Evolutionary conservation across 2,113 vertebrate genomes (phyloP).

Genomic region (Bombycilla garrulus): DNA sequence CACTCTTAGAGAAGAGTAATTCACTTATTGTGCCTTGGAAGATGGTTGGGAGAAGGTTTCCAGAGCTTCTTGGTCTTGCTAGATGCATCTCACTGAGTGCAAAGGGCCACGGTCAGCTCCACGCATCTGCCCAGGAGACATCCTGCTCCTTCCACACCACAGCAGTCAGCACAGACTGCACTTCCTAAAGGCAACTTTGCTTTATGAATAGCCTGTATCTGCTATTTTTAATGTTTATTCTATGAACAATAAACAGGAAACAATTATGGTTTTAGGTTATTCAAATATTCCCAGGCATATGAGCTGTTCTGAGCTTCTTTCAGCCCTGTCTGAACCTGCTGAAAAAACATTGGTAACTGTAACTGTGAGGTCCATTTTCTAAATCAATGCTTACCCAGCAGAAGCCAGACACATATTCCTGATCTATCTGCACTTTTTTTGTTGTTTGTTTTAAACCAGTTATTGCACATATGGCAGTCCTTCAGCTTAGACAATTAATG

Average conservation of each 20-base stretch:
- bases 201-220: not conserved
- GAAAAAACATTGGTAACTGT: not conserved
- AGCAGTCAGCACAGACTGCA: accelerated
- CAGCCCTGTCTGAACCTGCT: not conserved
- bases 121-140: accelerated
- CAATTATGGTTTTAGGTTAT: not conserved
- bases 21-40: not conserved
- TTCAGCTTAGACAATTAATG: not conserved
- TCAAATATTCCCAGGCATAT: not conserved
- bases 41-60: accelerated
- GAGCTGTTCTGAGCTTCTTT: not conserved
- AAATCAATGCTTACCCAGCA: not conserved
- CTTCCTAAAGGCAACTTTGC: not conserved
- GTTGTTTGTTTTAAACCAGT: not conserved
- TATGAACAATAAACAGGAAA: not conserved
- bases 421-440: not conserved
- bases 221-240: not conserved
- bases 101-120: not conserved
- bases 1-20: not conserved
- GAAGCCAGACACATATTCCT: not conserved
- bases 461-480: not conserved
- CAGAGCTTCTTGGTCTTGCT: not conserved
- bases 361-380: not conserved
- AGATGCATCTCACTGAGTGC: accelerated
- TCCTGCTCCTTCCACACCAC: not conserved